Base-by-base conservation (phyloP, 2,797 vertebrate genomes). In the Petrocephalus sullivani region DNA sequence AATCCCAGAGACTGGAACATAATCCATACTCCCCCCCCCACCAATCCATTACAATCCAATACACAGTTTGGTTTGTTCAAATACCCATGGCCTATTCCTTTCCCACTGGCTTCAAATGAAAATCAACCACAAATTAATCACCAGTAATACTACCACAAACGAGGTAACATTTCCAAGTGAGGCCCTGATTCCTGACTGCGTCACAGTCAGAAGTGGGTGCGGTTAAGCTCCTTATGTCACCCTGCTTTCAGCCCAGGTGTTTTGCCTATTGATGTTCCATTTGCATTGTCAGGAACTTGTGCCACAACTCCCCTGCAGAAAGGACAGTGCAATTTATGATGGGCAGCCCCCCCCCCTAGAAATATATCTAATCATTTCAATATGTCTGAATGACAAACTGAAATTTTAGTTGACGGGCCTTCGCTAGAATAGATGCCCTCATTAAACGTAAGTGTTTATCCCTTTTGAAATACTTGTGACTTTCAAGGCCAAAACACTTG, bases 81-180 rank as follows among this genome's bases (percentile, higher is more conserved):
- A 84, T 71, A 46, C 56, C n/a, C 57, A 87, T 84, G 7, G 49
- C 10, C 41, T 14, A 37, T 33, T 33, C 41, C 88, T 83, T 78
- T 78, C 19, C 71, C 37, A 60, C 61, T 19, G 19, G 67, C 54
- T 87, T 75, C 56, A 33, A 88, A 88, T 83, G 56, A 87, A 85
- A 89, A 90, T 88, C 78, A 67, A 78, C 88, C 49, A 58, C 19
- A 67, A 88, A 89, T 87, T 75, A 87, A 89, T 89, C 89, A 87
- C 33, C 12, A 5, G 9, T 7, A 75, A 37, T 71, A 49, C 16
- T 10, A 0, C 9, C 46, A 46, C 16, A 58, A n/a, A 61, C 4
- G 16, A 84, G 0, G 2, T 54, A 53, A 41, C 33, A 19, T 58
- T 78, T 53, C 21, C 83, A 85, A 33, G 16, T 0, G 4, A 57